Evolutionary conservation across 1,140 invertebrate species (phyloP).

Genomic region (Platorchestia sp.): DNA sequence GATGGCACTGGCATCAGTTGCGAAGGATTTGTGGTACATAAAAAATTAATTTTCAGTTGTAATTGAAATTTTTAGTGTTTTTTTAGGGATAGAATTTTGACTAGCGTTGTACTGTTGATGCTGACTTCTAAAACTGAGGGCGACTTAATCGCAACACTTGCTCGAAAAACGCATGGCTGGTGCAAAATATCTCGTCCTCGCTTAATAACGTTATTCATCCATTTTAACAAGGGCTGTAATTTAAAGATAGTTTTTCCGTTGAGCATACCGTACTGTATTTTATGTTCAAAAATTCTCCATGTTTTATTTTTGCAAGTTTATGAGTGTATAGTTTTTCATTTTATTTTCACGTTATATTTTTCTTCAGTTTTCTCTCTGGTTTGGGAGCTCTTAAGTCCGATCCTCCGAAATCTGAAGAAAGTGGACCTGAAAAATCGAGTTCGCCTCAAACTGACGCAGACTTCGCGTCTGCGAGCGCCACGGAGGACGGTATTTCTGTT

Average conservation of each 20-base stretch:
- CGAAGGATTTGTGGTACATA: background rate
- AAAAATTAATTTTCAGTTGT: background rate
- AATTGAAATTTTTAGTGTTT: background rate
- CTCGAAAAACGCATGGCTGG: background rate
- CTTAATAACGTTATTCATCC: background rate
- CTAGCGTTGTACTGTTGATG: background rate
- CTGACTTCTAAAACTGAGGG: background rate
- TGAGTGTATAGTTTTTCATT: background rate
- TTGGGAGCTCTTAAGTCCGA: background rate
- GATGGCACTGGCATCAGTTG: background rate
- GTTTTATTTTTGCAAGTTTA: background rate
- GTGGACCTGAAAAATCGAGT: background rate
- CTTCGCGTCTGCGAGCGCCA: background rate
- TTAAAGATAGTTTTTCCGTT: background rate
- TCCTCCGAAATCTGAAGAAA: background rate
- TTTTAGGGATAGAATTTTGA: background rate
- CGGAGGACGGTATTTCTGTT: background rate
- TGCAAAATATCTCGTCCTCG: background rate
- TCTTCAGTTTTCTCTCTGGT: conserved; percentile 31
- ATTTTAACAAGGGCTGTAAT: background rate
- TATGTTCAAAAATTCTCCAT: background rate
- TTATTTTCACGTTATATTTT: background rate
- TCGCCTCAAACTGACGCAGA: background rate
- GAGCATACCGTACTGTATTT: background rate
- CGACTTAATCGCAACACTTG: background rate